Percentiles rank a stretch among this genome's conserved stretches.
phyloP scores from a whole-genome alignment of 2,888 invertebrate species.

The Chrysolina oricalcia region DNA sequence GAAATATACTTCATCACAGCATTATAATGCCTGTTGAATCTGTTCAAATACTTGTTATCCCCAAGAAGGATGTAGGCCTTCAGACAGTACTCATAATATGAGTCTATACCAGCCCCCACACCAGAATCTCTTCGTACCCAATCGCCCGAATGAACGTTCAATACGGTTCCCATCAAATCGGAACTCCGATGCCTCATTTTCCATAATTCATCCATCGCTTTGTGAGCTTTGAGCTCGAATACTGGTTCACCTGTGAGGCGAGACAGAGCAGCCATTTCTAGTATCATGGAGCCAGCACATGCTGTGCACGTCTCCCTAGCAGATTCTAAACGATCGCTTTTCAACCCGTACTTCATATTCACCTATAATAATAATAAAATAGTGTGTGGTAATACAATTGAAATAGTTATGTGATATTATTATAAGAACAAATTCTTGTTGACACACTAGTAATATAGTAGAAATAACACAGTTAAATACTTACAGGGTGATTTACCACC shows the following conservation, averaged over 20 bases:
- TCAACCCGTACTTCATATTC: slow-evolving; percentile 88
- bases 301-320: slow-evolving; percentile 97
- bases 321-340: slow-evolving; percentile 81
- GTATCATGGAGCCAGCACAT: slow-evolving; percentile 97
- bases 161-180: slow-evolving; percentile 95
- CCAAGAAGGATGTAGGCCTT: slow-evolving; percentile 97
- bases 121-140: slow-evolving; percentile 98
- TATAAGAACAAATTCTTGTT: no score
- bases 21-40: slow-evolving; percentile 96
- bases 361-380: slow-evolving; percentile 71
- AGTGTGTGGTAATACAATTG: no score
- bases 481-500: no score
- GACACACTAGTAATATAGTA: no score
- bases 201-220: slow-evolving; percentile 98
- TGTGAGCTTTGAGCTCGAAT: slow-evolving; percentile 95
- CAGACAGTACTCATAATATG: slow-evolving; percentile 98
- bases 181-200: slow-evolving; percentile 90
- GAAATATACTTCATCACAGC: slow-evolving; percentile 98
- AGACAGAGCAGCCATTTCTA: slow-evolving; percentile 97
- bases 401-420: no score
- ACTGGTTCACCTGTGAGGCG: slow-evolving; percentile 92
- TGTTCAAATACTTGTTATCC: slow-evolving; percentile 93
- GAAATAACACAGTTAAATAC: no score
- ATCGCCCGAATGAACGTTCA: slow-evolving; percentile 98
- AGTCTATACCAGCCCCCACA: slow-evolving; percentile 99